Conservation (phyloP, 2,888 invertebrate species). For the Agrilus mali region DNA sequence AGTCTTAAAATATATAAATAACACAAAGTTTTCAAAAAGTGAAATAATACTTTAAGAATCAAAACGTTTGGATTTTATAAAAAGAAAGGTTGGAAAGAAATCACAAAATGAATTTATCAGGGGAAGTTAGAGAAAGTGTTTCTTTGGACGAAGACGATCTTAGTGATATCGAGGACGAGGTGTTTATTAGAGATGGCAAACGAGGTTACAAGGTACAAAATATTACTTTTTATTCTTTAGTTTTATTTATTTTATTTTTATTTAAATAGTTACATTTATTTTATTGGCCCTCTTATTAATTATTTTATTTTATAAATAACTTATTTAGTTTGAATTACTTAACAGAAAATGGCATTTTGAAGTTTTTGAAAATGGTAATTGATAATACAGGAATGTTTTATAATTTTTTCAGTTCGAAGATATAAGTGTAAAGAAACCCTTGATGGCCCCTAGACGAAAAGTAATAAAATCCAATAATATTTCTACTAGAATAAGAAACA, state of each 20-base stretch:
- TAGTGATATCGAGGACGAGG: conserved; percentile 67
- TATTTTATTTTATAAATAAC: not conserved
- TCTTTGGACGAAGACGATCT: conserved; percentile 55
- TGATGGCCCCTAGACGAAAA: conserved; percentile 61
- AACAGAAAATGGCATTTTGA: too few species aligned
- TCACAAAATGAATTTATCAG: conserved; percentile 38
- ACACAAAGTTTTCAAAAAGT: too few species aligned
- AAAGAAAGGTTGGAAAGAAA: too few species aligned
- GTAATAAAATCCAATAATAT: conserved; percentile 32
- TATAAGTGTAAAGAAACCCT: conserved; percentile 54
- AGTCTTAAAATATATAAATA: too few species aligned
- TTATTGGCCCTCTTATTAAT: not conserved
- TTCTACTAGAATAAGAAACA: conserved; percentile 40
- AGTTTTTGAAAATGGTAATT: not conserved
- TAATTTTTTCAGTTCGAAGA: conserved; percentile 43
- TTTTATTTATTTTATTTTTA: conserved; percentile 1
- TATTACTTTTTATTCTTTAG: not conserved
- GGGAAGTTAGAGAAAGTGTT: conserved; percentile 50
- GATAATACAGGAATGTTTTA: not conserved
- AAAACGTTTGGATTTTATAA: too few species aligned
- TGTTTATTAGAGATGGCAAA: conserved; percentile 61
- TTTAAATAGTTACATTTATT: not conserved
- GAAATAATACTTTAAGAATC: too few species aligned
- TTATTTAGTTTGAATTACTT: not conserved
- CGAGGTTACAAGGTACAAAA: conserved; percentile 42